Evolutionary conservation across 2,888 invertebrate genomes (phyloP), one percentile per base, ranked within the genome.

Genomic region (Cephus runcator): DNA sequence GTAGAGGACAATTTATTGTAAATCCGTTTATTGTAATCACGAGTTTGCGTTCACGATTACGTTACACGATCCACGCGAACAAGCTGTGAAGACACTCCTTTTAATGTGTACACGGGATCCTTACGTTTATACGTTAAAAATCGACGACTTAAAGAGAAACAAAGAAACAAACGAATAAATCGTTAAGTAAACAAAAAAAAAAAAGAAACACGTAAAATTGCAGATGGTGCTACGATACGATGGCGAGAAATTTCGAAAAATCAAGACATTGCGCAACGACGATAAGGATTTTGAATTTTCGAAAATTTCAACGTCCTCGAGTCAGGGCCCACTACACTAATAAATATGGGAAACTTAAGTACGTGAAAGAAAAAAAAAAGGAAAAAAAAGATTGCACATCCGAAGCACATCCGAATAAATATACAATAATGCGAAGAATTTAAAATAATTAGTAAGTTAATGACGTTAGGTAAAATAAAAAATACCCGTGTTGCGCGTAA

Each of bases 341-440:
- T 23, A 9, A 56, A 40, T 15, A 40, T 15, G 15, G 40, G 40
- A 15, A 40, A 40, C 4, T 40, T 15, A 15, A 15, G 15, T 40
- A 40, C 40, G 40, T 15, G 56, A 56, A 56, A 1, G 23, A 40
- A 15, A 23, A 40, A 40, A 56, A 56, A 56, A 9, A 9, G 0
- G 1, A 0, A 36, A 36, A 36, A 12, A 77, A 77, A 71, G 15
- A 79, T 80, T 79, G 80, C 78, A 76, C 79, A 79, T 83, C 81
- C 81, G 79, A 80, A 76, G 76, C 78, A 73, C 78, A 34, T 79
- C 40, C 73, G 76, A 73, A 56, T 71, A 40, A 34, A 77, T 79
- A 86, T 82, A 85, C 84, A 85, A 86, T 85, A 84, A 84, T 81
- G 81, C 81, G 81, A 87, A 83, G 82, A 85, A 83, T 83, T 86